phyloP scores from a whole-genome alignment of 2,797 vertebrate species.

The Pangasius krempfi region DNA sequence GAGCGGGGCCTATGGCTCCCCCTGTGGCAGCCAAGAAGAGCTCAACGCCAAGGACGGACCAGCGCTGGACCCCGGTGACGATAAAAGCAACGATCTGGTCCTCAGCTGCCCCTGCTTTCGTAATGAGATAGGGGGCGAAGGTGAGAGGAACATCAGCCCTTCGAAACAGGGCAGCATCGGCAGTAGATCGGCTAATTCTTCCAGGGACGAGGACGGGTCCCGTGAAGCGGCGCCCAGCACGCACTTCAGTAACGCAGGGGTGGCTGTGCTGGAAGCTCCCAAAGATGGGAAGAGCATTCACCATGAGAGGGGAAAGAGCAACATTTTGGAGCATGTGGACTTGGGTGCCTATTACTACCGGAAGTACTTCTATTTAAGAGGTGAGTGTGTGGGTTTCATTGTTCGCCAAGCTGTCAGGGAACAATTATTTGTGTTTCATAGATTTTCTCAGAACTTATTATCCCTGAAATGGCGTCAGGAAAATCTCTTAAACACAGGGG shows the following conservation, averaged over 20 bases:
- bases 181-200: conserved; percentile 86
- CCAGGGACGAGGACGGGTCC: conserved; percentile 89
- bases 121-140: conserved; percentile 96
- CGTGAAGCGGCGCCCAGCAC: conserved; percentile 87
- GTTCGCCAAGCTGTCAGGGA: background rate
- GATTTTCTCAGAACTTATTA: background rate
- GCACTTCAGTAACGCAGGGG: conserved; percentile 94
- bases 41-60: conserved; percentile 87
- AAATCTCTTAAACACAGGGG: background rate
- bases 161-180: conserved; percentile 86
- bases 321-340: conserved; percentile 95
- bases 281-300: conserved; percentile 90
- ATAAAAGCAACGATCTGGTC: conserved; percentile 97
- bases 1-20: conserved; percentile 84
- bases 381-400: conserved; percentile 71
- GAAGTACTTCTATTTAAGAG: conserved; percentile 97
- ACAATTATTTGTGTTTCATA: background rate
- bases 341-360: conserved; percentile 95
- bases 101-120: conserved; percentile 97
- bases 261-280: conserved; percentile 91
- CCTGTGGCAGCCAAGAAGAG: conserved; percentile 96
- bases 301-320: conserved; percentile 89
- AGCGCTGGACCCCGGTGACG: conserved; percentile 91
- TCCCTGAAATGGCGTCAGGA: background rate
- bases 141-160: conserved; percentile 91